Base-by-base conservation (phyloP, 2,113 vertebrate species). In the Crotalus tigris region DNA sequence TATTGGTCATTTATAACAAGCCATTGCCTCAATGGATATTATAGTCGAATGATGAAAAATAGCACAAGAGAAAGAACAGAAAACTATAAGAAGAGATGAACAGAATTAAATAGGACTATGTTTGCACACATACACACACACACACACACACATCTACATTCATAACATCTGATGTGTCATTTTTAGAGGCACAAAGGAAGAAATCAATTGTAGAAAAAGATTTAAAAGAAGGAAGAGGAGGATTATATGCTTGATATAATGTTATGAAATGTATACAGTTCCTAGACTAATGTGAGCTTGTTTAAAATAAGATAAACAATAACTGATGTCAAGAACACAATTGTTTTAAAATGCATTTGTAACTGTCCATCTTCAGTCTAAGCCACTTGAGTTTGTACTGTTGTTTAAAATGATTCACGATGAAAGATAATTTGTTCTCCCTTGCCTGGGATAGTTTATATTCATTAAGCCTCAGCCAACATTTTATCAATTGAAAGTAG, bases 401-500 rank as follows among this genome's bases (percentile, higher is more conserved):
- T 58, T 86, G 92, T 15, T 15, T 53, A 69, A 23, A 85, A 9
- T 75, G 57, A 61, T 89, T 57, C 8, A 61, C 5, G 5, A 13
- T 86, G 85, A 53, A 85, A 58, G 46, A 87, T 12, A 9, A 4
- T 85, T 95, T 26, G 26, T 91, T 88, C 54, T 55, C 57, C 1
- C 0, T 58, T 54, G 17, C 19, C 75, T 57, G 33, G 9, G 64
- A 92, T 26, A 93, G 69, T 59, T 7, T 5, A 92, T 51, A 75
- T 90, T 44, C 21, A n/a, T 19, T 57, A 44, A 92, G 88, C 51
- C 69, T 44, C 7, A 64, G 13, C 0, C 3, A 26, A 92, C 92
- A 17, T 61, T 57, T 90, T 93, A 93, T 54, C 29, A 91, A 1
- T 75, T 69, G 46, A 91, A 91, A 91, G 69, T 91, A 90, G 44